A percentile compares a stretch with the other conserved stretches of the same genome.
phyloP scores from a whole-genome alignment of 1,140 invertebrate genomes.

The Lordiphosa clarofinis region DNA sequence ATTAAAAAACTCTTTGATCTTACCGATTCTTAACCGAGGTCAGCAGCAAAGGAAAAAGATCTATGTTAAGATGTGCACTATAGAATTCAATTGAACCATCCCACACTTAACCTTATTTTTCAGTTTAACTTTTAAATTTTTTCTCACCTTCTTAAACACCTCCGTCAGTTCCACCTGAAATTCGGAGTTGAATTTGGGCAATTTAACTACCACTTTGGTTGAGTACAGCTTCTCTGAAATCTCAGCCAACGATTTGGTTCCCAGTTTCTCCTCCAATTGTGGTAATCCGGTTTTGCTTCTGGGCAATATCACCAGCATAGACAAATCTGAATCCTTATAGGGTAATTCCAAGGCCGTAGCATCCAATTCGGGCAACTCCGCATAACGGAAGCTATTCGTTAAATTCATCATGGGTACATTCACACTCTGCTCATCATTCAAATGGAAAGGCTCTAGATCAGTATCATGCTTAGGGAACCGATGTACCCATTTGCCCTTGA shows the following conservation, averaged over 20 bases:
- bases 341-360: constrained; percentile 61
- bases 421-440: constrained; percentile 41
- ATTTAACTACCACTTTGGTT: constrained; percentile 80
- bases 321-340: constrained; percentile 80
- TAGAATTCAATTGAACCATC: too few relatives aligned
- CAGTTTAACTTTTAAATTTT: too few relatives aligned
- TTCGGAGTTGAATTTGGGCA: constrained; percentile 85
- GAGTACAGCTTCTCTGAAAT: constrained; percentile 60
- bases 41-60: too few relatives aligned
- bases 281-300: constrained; percentile 80
- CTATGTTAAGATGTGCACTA: too few relatives aligned
- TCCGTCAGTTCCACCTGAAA: constrained; percentile 80
- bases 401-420: constrained; percentile 82
- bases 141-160: constrained; percentile 80
- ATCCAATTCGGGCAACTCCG: constrained; percentile 45
- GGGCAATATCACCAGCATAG: constrained; percentile 83
- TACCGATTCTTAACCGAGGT: too few relatives aligned
- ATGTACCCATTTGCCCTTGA: constrained; percentile 79
- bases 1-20: too few relatives aligned
- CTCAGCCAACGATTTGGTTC: constrained; percentile 57
- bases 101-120: too few relatives aligned
- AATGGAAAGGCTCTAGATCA: constrained; percentile 42
- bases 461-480: constrained; percentile 47
- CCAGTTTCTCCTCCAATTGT: constrained; percentile 80
- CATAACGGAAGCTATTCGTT: constrained; percentile 57